Percentiles rank a stretch among this genome's conserved stretches.
Evolutionary conservation across 2,113 vertebrate genomes (phyloP).

Genomic region (Pelodiscus sinensis): DNA sequence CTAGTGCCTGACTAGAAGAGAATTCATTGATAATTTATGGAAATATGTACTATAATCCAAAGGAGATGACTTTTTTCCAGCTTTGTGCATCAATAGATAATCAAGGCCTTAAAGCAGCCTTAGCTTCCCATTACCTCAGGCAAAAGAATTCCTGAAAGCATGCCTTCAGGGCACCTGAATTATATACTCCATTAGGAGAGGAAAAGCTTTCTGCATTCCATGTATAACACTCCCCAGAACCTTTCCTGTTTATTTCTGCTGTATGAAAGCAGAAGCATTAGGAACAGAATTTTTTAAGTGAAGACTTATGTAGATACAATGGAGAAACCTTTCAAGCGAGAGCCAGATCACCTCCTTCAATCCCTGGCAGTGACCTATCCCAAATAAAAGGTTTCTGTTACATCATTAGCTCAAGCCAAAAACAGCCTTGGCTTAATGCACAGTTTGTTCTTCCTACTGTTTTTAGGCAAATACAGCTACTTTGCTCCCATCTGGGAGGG

Average conservation of each 20-base stretch:
- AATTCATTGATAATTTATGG: constrained; percentile 99
- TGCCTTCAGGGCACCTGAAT: constrained; percentile 99
- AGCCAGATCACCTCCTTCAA: constrained; percentile 84
- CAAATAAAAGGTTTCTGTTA: constrained; percentile 91
- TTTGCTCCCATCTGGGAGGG: constrained; percentile 89
- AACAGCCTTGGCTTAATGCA: constrained; percentile 90
- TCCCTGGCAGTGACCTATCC: constrained; percentile 86
- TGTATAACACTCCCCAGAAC: constrained; percentile 91
- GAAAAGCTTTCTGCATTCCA: constrained; percentile 92
- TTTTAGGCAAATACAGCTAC: constrained; percentile 93
- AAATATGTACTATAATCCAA: constrained; percentile 98
- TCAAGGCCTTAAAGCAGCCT: constrained; percentile 97
- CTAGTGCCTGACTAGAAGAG: constrained; percentile 84
- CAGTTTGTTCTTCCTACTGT: constrained; percentile 97
- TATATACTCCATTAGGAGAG: constrained; percentile 99
- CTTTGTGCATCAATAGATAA: constrained; percentile 99
- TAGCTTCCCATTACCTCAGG: constrained; percentile 98
- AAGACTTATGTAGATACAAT: constrained; percentile 93
- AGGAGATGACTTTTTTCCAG: constrained; percentile 97
- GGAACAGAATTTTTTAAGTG: constrained; percentile 89
- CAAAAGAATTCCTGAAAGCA: constrained; percentile 99
- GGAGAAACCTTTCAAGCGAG: constrained; percentile 85
- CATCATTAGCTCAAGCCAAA: constrained; percentile 96
- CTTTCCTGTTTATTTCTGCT: constrained; percentile 88
- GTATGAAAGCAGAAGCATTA: constrained; percentile 87